Evolutionary conservation across 2,888 invertebrate genomes (phyloP), one percentile per base, ranked within the genome.

Genomic region (Apodemia zela): DNA sequence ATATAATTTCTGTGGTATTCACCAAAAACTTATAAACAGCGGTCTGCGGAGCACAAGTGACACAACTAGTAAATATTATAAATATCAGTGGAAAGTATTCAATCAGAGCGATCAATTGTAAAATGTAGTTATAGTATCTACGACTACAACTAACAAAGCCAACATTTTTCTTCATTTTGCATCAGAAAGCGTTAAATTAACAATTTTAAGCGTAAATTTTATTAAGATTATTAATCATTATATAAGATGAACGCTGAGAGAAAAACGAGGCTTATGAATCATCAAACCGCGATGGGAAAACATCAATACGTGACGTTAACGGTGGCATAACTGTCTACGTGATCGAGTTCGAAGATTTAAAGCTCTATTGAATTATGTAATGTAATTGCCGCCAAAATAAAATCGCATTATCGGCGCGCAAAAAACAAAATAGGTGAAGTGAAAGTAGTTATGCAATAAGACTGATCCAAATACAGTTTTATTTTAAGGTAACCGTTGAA

Each of bases 261-360:
- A 72, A 75, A 77, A 78, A 75, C 76, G 75, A 73, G 67, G 73
- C 71, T 67, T 71, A 71, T 79, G 87, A 89, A 78, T 88, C 88
- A 87, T 75, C 77, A 76, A 74, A 68, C 71, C 68, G 68, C 79
- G 75, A 84, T 85, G 76, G 78, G 84, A 84, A 82, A 85, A 83
- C 81, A 71, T 67, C 75, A 81, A 80, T 79, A 83, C 83, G 84
- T 85, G 81, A 81, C 80, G 80, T 77, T 81, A 73, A 74, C 76
- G 75, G 81, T 90, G 89, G 89, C 87, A 87, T 85, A 89, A 89
- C 84, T 71, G 67, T 69, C 77, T 82, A 90, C 90, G 90, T 90
- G 90, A 89, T 88, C 82, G 78, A 86, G 85, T 80, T 72, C 72
- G 78, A 77, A 82, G 78, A 80, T 77, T 75, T 81, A 72, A 72